Base-by-base conservation (phyloP, 2,888 invertebrate genomes). In the Gymnosoma rotundatum region DNA sequence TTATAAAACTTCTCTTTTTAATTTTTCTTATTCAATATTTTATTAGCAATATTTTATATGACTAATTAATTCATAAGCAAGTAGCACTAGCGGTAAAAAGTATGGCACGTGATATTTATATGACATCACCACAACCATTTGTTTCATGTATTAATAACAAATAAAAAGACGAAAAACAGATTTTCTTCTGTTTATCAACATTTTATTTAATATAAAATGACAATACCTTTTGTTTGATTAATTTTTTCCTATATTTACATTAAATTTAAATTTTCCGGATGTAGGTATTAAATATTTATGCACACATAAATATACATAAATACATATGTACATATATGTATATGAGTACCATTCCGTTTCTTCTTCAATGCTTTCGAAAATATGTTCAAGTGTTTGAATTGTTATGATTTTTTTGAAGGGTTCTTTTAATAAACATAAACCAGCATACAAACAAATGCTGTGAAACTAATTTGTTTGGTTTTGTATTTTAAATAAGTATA, bases 221-320 rank as follows among this genome's bases (percentile, higher is more conserved):
- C 67, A 78, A 56, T 64, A 20, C 67, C 72, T 78, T 70, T 83
- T 83, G 36, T 78, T 73, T 54, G 52, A 67, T 72, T 54, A 42
- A 20, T 61, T 60, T 70, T 54, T 70, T 20, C 42, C 6, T 45
- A 48, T 48, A 38, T 76, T 61, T 73, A 56, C 18, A 50, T 61
- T 38, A 36, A 72, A 69, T 75, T 36, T 18, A 70, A 32, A 82
- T 78, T 73, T 78, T 78, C 82, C 82, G 82, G 82, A 83, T 78
- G 73, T 63, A 20, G n/a, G n/a, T 20, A 50, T 54, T 67, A 78
- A 69, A 61, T 67, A 25, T 63, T 32, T 32, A 6, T 32, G 8
- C 32, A 32, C 6, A 32, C 4, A 25, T 25, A 4, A 1, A 25
- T 25, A 25, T 25, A 25, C 25, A 25, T 25, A 25, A 25, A 25